A percentile compares a stretch with the other conserved stretches of the same genome.
Evolutionary conservation across 2,797 vertebrate genomes (phyloP).

Genomic region (Eospalax fontanierii): DNA sequence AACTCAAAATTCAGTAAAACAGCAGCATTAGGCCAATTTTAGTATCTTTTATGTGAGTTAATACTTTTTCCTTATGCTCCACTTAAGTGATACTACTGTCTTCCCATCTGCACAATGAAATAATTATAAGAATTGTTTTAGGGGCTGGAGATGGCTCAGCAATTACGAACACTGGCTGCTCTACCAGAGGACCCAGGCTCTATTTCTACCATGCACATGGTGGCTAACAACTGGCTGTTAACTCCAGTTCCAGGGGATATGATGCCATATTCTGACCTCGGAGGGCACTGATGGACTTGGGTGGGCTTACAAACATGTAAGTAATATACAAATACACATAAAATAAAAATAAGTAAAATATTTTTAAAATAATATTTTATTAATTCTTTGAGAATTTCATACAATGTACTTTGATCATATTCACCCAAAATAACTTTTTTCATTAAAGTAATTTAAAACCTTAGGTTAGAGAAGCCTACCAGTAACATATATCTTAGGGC

Average conservation of each 20-base stretch:
- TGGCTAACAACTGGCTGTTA: too few species aligned
- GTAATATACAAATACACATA: too few species aligned
- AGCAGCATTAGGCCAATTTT: slow-evolving; percentile 1
- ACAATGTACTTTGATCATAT: not conserved
- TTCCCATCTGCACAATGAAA: slow-evolving; percentile 9
- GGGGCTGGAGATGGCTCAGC: too few species aligned
- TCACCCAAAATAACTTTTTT: not conserved
- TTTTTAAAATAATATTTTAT: not conserved
- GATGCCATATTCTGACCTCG: too few species aligned
- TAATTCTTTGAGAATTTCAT: not conserved
- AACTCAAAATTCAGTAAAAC: not conserved
- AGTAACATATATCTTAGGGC: not conserved
- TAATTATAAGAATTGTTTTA: not conserved
- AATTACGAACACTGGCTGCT: too few species aligned
- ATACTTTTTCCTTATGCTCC: slow-evolving; percentile 15
- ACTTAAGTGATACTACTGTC: slow-evolving; percentile 1
- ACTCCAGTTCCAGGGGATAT: too few species aligned
- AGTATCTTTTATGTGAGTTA: slow-evolving; percentile 12
- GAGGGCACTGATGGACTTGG: too few species aligned
- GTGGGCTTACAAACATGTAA: too few species aligned
- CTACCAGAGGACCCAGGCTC: too few species aligned
- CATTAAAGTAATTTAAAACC: slow-evolving; percentile 35
- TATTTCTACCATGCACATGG: too few species aligned
- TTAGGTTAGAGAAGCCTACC: not conserved
- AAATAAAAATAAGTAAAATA: too few species aligned